phyloP scores from a whole-genome alignment of 1,140 invertebrate species.

The Atopsyche davidsoni region DNA sequence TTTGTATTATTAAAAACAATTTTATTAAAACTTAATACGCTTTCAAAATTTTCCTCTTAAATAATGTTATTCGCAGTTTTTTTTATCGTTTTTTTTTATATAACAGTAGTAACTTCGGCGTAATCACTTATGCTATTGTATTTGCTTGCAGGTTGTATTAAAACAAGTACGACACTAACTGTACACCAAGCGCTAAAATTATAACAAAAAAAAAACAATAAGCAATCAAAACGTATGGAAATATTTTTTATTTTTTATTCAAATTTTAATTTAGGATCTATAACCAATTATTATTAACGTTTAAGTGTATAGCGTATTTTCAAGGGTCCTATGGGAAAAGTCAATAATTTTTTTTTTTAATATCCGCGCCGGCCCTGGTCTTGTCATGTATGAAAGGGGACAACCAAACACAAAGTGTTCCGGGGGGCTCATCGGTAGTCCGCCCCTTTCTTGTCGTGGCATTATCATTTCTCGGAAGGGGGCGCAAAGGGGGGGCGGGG shows the following conservation, averaged over 20 bases:
- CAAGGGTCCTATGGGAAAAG: background rate
- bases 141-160: too few species aligned
- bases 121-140: too few species aligned
- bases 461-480: constrained; percentile 27
- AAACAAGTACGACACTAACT: too few species aligned
- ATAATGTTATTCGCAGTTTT: too few species aligned
- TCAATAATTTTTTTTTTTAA: background rate
- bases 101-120: too few species aligned
- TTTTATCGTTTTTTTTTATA: too few species aligned
- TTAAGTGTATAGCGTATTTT: background rate
- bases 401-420: constrained; percentile 29
- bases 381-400: constrained; percentile 27
- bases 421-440: constrained; percentile 28
- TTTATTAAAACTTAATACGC: too few species aligned
- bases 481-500: constrained; percentile 4
- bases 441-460: constrained; percentile 28
- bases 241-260: background rate
- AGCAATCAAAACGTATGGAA: background rate
- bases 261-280: background rate
- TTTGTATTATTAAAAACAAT: too few species aligned
- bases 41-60: too few species aligned
- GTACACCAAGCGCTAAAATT: too few species aligned
- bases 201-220: background rate
- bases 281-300: background rate
- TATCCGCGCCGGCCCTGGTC: too few species aligned